Base-by-base conservation (phyloP, 30 jellyfish, hydroid and myxozoan species). In the Chrysaora quinquecirrha region DNA sequence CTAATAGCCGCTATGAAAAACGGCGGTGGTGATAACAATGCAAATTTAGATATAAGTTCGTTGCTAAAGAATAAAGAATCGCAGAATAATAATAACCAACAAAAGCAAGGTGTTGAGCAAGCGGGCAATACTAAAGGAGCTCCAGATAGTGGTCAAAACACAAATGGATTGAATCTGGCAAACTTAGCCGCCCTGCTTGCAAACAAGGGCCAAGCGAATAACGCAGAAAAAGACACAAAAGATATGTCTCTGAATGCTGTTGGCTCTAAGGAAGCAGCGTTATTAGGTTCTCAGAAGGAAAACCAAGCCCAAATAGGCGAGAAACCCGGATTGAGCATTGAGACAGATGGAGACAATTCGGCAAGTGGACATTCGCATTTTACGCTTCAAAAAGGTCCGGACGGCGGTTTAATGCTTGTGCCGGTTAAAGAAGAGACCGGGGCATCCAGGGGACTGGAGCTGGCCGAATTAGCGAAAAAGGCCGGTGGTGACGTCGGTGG, bases 341-440 rank as follows among this genome's bases (percentile, higher is more conserved):
- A 90, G 71, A 94, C 96, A 25, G 97, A 93, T 3, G 97, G 96
- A 27, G 90, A 84, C 29, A 84, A 87, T 60, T 56, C 91, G 1
- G 76, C 31, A 30, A 68, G 76, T 0, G 83, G 90, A 14, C 87
- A 76, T 23, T 86, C 98, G 4, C 95, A 80, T 21, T 93, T 87
- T 64, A 68, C 96, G 6, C 68, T 93, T 29, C 90, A 84, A 48
- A 73, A 70, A 43, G 79, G 89, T 18, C 94, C 93, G 61, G 97
- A 87, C 58, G 98, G 98, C 14, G 87, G 89, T 0, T 66, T 93
- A 62, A 80, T 73, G 71, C 89, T 92, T 32, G 96, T 92, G 30
- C 98, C 98, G 29, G 90, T 85, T 49, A 90, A 80, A 6, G 98
- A 85, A 27, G 97, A 87, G 27, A 95, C 95, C 28, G 88, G 87